Evolutionary conservation across 1,140 invertebrate species (phyloP).

Genomic region (Brachionus koreanus): DNA sequence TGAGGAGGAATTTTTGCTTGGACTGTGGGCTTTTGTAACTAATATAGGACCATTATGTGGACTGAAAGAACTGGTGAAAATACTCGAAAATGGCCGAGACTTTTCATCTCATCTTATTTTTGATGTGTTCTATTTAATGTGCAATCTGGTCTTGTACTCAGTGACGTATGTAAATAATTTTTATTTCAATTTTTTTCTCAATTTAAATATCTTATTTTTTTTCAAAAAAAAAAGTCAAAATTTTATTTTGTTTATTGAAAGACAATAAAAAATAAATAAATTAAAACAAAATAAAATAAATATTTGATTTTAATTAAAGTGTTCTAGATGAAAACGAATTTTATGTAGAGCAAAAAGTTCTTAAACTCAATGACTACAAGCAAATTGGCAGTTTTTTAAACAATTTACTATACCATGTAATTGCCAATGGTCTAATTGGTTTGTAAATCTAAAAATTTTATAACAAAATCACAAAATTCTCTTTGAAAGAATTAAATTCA

Average conservation of each 20-base stretch:
- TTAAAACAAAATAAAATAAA: background rate
- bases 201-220: too few relatives aligned
- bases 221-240: background rate
- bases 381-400: conserved; percentile 88
- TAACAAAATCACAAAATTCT: background rate
- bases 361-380: conserved; percentile 78
- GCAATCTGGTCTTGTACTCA: conserved; percentile 18
- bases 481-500: background rate
- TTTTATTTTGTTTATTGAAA: background rate
- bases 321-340: conserved; percentile 97
- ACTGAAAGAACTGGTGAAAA: conserved; percentile 5
- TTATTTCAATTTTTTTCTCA: background rate
- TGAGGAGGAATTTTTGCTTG: conserved; percentile 16
- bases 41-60: conserved; percentile 17
- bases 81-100: background rate
- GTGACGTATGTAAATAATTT: conserved; percentile 3
- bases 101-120: conserved; percentile 21
- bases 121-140: conserved; percentile 20
- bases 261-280: too few relatives aligned
- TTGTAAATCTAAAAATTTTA: conserved; percentile 50
- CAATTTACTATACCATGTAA: conserved; percentile 82
- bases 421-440: conserved; percentile 83
- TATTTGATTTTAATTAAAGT: conserved; percentile 60
- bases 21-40: conserved; percentile 24
- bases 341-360: conserved; percentile 92